Base-by-base conservation (phyloP, 2,797 vertebrate species). In the Tragopan temminckii region DNA sequence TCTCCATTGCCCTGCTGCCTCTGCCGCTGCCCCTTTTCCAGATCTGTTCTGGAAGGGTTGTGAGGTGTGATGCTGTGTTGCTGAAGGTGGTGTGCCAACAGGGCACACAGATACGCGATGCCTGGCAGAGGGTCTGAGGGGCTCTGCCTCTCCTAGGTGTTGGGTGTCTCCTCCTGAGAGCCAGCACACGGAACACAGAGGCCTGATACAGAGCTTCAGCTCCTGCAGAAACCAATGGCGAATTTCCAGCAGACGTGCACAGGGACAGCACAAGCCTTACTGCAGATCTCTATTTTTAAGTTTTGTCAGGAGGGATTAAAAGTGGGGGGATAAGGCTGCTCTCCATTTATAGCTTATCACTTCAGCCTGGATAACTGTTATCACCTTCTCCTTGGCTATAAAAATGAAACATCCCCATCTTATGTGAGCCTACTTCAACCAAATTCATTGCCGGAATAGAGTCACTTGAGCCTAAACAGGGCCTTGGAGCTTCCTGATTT, bases 321-420 rank as follows among this genome's bases (percentile, higher is more conserved):
- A 55, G 8, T 0, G 4, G 16, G 6, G 43, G 33, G 27, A 33
- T 10, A 36, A 80, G 11, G 10, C 43, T 86, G 40, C 64, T 91
- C 52, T 84, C 29, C 61, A 74, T 43, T 45, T 68, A 62, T 1
- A 81, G 68, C 85, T 82, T 46, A 8, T 40, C 72, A 15, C 80
- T 64, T 74, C 10, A 55, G 48, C 38, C 35, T 38, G 62, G 40
- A 1, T 71, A 78, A 89, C 11, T 48, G 42, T 63, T 64, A 81
- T 17, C 80, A 46, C 24, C 50, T 83, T 76, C 77, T 55, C 77
- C 59, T 67, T 66, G 71, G 82, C 64, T 63, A 24, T 64, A 74
- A 74, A 81, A 94, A 83, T 58, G 74, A 88, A 93, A 55, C 33
- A 81, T 46, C 45, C 25, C 42, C 5, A 5, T 50, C 69, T 88